These are phyloP conservation scores for Dreissena polymorpha DNA, from an alignment of 1,140 invertebrate genomes.

Conservation along the genomic window DNA sequence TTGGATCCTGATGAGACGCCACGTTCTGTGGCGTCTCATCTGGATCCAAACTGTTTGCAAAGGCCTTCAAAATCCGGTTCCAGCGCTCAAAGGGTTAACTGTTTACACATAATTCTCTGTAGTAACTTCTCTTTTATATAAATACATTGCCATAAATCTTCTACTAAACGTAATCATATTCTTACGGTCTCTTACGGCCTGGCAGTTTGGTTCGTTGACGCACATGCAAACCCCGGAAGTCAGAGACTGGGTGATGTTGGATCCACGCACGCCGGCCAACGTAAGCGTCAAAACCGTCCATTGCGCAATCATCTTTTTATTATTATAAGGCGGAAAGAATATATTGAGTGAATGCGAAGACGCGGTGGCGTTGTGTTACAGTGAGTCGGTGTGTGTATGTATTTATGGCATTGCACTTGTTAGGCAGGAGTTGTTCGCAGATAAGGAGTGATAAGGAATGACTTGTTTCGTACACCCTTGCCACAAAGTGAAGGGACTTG, in stretches of 20 bases:
- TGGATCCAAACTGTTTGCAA: too few species aligned
- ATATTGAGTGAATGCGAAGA: neutral
- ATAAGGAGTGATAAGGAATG: neutral
- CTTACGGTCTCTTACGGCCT: constrained; percentile 36
- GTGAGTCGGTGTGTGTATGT: neutral
- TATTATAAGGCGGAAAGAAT: neutral
- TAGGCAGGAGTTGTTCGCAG: neutral
- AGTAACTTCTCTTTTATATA: neutral
- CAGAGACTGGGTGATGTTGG: constrained; percentile 22
- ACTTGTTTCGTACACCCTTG: too few species aligned
- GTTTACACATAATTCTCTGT: too few species aligned
- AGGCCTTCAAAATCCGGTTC: too few species aligned
- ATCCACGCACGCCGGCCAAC: neutral
- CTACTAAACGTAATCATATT: neutral
- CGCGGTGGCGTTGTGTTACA: neutral
- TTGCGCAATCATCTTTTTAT: neutral
- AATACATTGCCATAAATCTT: neutral
- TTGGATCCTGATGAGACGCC: too few species aligned
- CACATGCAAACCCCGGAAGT: constrained; percentile 32
- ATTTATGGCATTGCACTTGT: neutral
- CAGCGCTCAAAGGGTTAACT: too few species aligned
- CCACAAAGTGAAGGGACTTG: too few species aligned
- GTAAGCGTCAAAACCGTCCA: neutral
- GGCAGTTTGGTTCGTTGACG: constrained; percentile 26
- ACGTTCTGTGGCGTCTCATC: too few species aligned